Conservation (phyloP, 1,140 invertebrate species). For the Camponotus vicinus region DNA sequence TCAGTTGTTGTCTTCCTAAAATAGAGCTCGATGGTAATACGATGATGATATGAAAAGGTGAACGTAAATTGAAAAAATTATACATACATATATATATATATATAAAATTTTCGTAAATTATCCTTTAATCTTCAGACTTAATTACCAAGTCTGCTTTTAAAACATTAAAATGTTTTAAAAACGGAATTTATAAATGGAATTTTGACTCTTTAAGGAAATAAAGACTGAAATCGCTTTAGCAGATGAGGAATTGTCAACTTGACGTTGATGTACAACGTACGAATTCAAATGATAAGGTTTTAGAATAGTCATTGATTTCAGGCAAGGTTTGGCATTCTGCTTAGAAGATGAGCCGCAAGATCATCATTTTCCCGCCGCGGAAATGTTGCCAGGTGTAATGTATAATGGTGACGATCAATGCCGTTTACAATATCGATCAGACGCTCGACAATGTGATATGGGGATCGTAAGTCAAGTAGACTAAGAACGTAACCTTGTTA, state of each 20-base stretch:
- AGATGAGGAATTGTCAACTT: conserved; percentile 26
- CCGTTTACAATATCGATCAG: conserved; percentile 77
- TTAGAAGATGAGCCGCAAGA: conserved; percentile 67
- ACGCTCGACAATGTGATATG: conserved; percentile 66
- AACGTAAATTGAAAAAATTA: background rate
- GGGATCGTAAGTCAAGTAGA: conserved; percentile 47
- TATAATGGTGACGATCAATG: conserved; percentile 88
- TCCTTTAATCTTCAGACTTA: background rate
- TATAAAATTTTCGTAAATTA: background rate
- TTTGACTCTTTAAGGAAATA: background rate
- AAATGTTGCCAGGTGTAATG: conserved; percentile 87
- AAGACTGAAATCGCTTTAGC: background rate
- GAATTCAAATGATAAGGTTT: background rate
- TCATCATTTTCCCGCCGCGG: conserved; percentile 67
- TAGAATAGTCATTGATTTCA: conserved; percentile 10
- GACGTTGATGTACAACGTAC: background rate
- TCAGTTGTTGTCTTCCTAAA: background rate
- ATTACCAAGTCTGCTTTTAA: background rate
- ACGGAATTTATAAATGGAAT: too few species aligned
- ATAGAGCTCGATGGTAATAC: background rate
- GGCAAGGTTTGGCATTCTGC: conserved; percentile 55
- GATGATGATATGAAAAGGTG: background rate
- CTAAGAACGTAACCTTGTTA: background rate
- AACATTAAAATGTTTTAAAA: background rate
- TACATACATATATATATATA: too few species aligned